These are phyloP conservation scores for Galerucella nymphaeae DNA, from an alignment of 2,888 invertebrate genomes.

Conservation along the genomic window DNA sequence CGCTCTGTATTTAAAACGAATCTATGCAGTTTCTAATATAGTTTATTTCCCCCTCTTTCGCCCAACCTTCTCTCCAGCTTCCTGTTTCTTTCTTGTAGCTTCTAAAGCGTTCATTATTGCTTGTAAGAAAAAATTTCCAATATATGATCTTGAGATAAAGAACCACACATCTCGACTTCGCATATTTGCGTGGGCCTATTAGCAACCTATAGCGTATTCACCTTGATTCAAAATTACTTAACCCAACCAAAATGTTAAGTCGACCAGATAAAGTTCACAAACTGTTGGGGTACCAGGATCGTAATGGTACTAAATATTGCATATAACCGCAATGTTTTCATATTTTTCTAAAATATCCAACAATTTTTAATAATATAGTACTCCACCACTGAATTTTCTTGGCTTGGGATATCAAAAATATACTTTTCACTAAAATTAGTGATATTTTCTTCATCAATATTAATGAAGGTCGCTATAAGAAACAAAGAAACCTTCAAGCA, in stretches of 20 bases:
- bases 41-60: too few relatives aligned
- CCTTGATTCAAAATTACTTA: conserved; percentile 38
- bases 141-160: conserved; percentile 31
- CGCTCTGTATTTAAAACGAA: too few relatives aligned
- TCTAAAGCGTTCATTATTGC: background rate
- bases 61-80: background rate
- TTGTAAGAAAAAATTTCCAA: background rate
- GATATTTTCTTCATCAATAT: too few relatives aligned
- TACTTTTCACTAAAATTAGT: too few relatives aligned
- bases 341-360: too few relatives aligned
- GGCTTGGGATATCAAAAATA: too few relatives aligned
- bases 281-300: background rate
- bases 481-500: too few relatives aligned
- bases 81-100: conserved; percentile 45
- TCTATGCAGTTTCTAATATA: too few relatives aligned
- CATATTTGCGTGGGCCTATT: conserved; percentile 25
- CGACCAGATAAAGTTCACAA: conserved; percentile 21
- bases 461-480: too few relatives aligned
- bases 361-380: too few relatives aligned
- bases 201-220: conserved; percentile 24
- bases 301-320: background rate
- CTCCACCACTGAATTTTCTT: too few relatives aligned
- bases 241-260: conserved; percentile 24
- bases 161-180: conserved; percentile 22
- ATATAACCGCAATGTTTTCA: background rate